Evolutionary conservation across 2,888 invertebrate species (phyloP).

Genomic region (Cyclophora punctaria): DNA sequence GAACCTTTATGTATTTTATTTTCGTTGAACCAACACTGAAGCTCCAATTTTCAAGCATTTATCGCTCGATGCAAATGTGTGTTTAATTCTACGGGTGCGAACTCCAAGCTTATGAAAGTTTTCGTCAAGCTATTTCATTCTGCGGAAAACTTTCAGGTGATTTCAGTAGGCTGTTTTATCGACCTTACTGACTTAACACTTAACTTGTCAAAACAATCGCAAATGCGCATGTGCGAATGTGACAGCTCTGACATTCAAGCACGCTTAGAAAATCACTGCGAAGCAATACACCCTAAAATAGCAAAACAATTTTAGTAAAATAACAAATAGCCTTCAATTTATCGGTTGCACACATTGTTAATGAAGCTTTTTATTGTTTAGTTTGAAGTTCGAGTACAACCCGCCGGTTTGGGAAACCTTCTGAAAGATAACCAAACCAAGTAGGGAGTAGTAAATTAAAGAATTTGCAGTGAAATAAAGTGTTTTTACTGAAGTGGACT

Average conservation of each 20-base stretch:
- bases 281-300: slow-evolving; percentile 45
- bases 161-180: slow-evolving; percentile 46
- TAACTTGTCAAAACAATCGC: slow-evolving; percentile 40
- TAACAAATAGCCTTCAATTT: slow-evolving; percentile 11
- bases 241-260: slow-evolving; percentile 57
- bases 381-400: slow-evolving; percentile 9
- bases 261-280: slow-evolving; percentile 52
- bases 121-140: no score
- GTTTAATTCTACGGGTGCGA: no score
- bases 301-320: slow-evolving; percentile 28
- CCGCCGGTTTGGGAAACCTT: slow-evolving; percentile 29
- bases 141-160: no score
- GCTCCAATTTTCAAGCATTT: no score
- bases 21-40: no score
- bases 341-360: slow-evolving; percentile 9
- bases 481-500: slow-evolving; percentile 25
- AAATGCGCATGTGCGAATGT: slow-evolving; percentile 52
- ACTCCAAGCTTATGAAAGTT: no score
- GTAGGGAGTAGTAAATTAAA: slow-evolving; percentile 38
- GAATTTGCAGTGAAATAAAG: slow-evolving; percentile 37
- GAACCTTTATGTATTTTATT: background rate
- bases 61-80: no score
- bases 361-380: slow-evolving; percentile 10
- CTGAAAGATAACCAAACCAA: slow-evolving; percentile 32
- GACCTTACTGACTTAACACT: slow-evolving; percentile 38